Evolutionary conservation across 2,888 invertebrate genomes (phyloP), one percentile per base, ranked within the genome.

Genomic region (Rosalia funebris): DNA sequence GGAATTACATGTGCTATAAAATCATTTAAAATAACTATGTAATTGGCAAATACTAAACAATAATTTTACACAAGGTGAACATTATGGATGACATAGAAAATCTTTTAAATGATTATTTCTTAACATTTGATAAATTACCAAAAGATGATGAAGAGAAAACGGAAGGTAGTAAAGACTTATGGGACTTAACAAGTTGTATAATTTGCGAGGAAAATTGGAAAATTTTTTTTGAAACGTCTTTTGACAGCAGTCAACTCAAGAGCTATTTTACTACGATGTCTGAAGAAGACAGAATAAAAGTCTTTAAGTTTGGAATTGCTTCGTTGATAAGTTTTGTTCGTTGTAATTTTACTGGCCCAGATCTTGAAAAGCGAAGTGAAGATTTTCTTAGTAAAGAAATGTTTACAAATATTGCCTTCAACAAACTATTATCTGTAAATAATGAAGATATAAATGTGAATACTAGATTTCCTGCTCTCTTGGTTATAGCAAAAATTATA

Each of bases 301-400:
- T 75, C 58, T 77, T 81, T 44, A 74, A 83, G 48, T 79, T 87
- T 50, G 91, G 88, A 1, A 83, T 92, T 12, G 85, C 89, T 32
- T 84, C 89, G 66, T 81, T 93, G 19, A 83, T 91, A 47, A 84
- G 85, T 17, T 96, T 95, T 81, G 85, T 92, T 53, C 91, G 93
- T 78, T 84, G 84, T 52, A 96, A 96, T 81, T 95, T 93, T 87
- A 89, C 90, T 47, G 91, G 95, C 0, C 92, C 93, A 1, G 80
- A 84, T 39, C 76, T 84, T 19, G 77, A 82, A 31, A 74, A 83
- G 0, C 74, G 79, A 41, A 71, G 84, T 44, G 76, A 79, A 10
- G 74, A 83, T 31, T 84, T 83, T 69, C 75, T 85, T 12, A 79
- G 80, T 7, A 63, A 66, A 0, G 77, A 82, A 34, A 83, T 82